Conservation (phyloP, 2,113 vertebrate species). For the Pterocles orientalis region DNA sequence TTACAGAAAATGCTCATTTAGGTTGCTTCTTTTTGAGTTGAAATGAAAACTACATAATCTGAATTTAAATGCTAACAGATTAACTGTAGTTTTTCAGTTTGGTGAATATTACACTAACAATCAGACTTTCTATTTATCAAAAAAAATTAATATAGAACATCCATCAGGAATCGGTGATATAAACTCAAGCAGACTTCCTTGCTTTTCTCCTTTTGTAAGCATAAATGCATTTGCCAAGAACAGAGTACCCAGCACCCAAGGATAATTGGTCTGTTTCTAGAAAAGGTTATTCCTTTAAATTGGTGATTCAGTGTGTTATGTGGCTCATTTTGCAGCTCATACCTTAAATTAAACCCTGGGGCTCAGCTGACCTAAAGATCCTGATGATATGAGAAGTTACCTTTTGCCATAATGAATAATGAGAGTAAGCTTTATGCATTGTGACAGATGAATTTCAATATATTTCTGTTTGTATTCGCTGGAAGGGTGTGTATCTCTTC, state of each 20-base stretch:
- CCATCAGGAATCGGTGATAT: not conserved
- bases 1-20: not conserved
- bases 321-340: conserved; percentile 19
- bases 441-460: not conserved
- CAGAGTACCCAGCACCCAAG: not conserved
- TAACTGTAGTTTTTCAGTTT: not conserved
- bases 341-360: conserved; percentile 55
- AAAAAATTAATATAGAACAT: not conserved
- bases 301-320: conserved; percentile 35
- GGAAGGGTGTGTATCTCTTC: not conserved
- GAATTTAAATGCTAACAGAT: not conserved
- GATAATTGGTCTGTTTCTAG: conserved; percentile 34
- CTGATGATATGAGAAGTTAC: conserved; percentile 1
- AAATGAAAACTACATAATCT: not conserved
- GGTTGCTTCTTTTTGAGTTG: not conserved
- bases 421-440: not conserved
- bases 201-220: not conserved
- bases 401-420: not conserved
- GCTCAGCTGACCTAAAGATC: conserved; percentile 46
- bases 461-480: not conserved
- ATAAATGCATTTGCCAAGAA: not conserved
- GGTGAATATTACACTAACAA: not conserved
- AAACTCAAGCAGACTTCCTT: not conserved
- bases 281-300: conserved; percentile 61
- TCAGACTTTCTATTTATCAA: not conserved